Percentiles rank a stretch among this genome's conserved stretches.
Conservation (phyloP, 2,888 invertebrate genomes). For the Hypomecis atomaria region DNA sequence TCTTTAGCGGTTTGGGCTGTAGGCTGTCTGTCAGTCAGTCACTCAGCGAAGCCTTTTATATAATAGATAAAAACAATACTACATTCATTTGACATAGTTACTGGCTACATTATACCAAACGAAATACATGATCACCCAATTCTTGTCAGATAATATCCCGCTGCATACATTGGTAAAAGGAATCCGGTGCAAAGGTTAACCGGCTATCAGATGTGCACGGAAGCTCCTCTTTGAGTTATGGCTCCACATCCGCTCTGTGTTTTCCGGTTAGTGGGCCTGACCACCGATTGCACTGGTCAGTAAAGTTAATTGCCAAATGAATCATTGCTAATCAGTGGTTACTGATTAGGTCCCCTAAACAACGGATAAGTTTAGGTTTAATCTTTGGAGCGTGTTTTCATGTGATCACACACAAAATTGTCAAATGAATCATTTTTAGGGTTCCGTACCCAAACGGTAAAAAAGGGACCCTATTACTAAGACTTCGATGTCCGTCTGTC, state of each 20-base stretch:
- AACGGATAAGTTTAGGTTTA: constrained; percentile 31
- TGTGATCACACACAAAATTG: too few species aligned
- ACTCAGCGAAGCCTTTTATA: too few species aligned
- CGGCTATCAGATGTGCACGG: constrained; percentile 70
- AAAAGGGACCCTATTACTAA: too few species aligned
- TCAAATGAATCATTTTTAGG: too few species aligned
- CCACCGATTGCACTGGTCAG: constrained; percentile 61
- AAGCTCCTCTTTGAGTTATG: constrained; percentile 77
- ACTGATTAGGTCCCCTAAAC: constrained; percentile 34
- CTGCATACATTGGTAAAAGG: constrained; percentile 21
- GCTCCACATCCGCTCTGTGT: constrained; percentile 76
- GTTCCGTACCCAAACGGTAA: too few species aligned
- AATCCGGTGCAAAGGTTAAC: constrained; percentile 37
- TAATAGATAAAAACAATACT: too few species aligned
- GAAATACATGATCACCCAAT: background rate
- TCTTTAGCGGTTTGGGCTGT: too few species aligned
- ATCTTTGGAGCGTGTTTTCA: constrained; percentile 35
- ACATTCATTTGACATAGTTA: too few species aligned
- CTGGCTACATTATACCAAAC: too few species aligned
- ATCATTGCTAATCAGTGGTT: constrained; percentile 72
- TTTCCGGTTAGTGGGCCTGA: constrained; percentile 65
- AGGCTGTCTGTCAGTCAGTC: too few species aligned
- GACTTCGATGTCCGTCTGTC: too few species aligned
- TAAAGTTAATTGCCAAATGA: constrained; percentile 69
- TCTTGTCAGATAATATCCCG: background rate